Evolutionary conservation across 92 coral and sea anemone species (phyloP).

Genomic region (Nematostella vectensis): DNA sequence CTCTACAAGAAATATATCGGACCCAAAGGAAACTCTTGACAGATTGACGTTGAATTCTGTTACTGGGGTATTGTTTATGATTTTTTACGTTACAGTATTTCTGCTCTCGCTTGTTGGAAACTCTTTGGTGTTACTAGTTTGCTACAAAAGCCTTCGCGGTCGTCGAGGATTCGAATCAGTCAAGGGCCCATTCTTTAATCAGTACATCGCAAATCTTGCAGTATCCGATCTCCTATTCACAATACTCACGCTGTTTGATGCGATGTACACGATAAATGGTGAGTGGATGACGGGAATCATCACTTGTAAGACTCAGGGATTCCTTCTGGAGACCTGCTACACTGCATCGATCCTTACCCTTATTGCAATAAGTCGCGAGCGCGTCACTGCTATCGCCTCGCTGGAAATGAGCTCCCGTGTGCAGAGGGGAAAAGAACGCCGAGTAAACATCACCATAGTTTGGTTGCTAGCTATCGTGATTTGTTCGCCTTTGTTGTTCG

Average conservation of each 20-base stretch:
- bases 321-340: constrained; percentile 63
- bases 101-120: constrained; percentile 47
- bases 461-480: constrained; percentile 46
- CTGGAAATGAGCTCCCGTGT: constrained; percentile 34
- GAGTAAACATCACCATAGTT: constrained; percentile 7
- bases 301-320: constrained; percentile 60
- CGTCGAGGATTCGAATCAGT: constrained; percentile 17
- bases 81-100: constrained; percentile 43
- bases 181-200: constrained; percentile 49
- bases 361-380: constrained; percentile 64
- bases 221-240: constrained; percentile 70
- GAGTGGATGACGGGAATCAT: constrained; percentile 43
- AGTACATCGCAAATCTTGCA: constrained; percentile 58
- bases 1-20: not conserved
- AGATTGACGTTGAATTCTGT: constrained; percentile 19
- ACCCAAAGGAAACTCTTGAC: not conserved
- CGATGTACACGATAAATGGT: constrained; percentile 16
- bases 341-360: constrained; percentile 68
- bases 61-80: constrained; percentile 44
- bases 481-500: constrained; percentile 61
- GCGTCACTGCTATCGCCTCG: constrained; percentile 35
- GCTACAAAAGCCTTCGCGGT: constrained; percentile 24
- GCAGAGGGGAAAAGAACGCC: constrained; percentile 36
- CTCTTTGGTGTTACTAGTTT: constrained; percentile 41
- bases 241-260: constrained; percentile 49